Conservation (phyloP, 2,113 vertebrate genomes). For the Toxotes jaculatrix region DNA sequence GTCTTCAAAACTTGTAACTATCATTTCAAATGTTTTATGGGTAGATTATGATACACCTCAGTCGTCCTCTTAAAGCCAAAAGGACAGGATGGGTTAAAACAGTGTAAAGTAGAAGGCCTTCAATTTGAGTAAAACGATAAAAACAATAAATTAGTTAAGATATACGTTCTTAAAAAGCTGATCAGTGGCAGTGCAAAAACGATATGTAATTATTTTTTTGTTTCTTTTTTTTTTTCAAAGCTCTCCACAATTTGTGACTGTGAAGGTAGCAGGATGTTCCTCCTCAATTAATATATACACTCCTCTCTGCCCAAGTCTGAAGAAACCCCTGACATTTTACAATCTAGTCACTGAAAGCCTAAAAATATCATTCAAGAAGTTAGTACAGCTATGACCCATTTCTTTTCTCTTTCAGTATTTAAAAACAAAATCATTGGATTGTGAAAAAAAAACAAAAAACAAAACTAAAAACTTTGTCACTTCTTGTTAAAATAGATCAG, state of each 20-base stretch:
- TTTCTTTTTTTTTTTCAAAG: background rate
- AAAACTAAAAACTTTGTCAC: slow-evolving; percentile 64
- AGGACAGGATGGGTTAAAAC: slow-evolving; percentile 27
- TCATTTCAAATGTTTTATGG: background rate
- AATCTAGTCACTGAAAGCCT: slow-evolving; percentile 73
- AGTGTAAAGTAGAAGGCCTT: slow-evolving; percentile 45
- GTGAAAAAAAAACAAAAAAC: slow-evolving; percentile 50
- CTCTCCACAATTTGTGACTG: slow-evolving; percentile 53
- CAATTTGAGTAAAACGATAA: slow-evolving; percentile 52
- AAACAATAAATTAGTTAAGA: slow-evolving; percentile 75
- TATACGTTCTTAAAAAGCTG: slow-evolving; percentile 55
- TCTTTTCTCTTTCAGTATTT: slow-evolving; percentile 72
- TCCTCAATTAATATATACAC: slow-evolving; percentile 72
- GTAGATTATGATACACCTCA: slow-evolving; percentile 12
- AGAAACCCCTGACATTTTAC: slow-evolving; percentile 66
- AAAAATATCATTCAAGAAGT: slow-evolving; percentile 69
- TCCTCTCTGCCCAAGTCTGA: slow-evolving; percentile 35
- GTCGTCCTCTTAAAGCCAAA: slow-evolving; percentile 7
- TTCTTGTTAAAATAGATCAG: slow-evolving; percentile 75
- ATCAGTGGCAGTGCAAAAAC: slow-evolving; percentile 72
- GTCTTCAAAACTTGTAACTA: background rate
- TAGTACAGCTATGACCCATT: slow-evolving; percentile 79
- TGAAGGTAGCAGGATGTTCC: slow-evolving; percentile 82
- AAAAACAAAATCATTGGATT: slow-evolving; percentile 61
- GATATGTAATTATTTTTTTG: slow-evolving; percentile 51